Evolutionary conservation across 1,140 invertebrate genomes (phyloP).

Genomic region (Cataglyphis hispanica): DNA sequence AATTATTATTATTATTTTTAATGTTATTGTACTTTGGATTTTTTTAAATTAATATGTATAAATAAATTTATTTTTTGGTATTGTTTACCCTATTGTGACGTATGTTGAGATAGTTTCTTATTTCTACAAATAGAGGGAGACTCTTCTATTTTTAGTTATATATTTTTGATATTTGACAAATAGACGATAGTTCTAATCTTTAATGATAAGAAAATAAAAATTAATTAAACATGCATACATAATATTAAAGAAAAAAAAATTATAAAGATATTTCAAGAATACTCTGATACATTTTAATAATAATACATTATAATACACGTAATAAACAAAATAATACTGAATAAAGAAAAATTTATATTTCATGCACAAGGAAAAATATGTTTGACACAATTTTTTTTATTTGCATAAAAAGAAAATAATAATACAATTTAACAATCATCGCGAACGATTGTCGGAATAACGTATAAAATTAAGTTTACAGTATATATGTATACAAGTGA

Average conservation of each 20-base stretch:
- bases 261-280: neutral
- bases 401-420: constrained; percentile 11
- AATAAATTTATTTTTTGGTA: neutral
- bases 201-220: neutral
- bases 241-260: neutral
- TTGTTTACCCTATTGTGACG: neutral
- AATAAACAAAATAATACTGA: too few relatives aligned
- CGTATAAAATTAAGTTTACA: constrained; percentile 3
- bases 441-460: neutral
- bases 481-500: neutral
- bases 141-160: neutral
- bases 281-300: neutral
- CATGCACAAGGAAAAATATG: neutral
- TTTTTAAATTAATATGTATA: neutral
- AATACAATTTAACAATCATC: constrained; percentile 4
- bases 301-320: neutral
- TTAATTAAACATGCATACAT: neutral
- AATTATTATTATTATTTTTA: neutral
- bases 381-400: neutral
- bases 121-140: neutral
- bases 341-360: neutral
- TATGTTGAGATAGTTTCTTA: neutral
- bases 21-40: neutral
- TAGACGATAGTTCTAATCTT: too few relatives aligned
- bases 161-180: neutral